Conservation (phyloP, 2,797 vertebrate species). For the Cottoperca gobio region DNA sequence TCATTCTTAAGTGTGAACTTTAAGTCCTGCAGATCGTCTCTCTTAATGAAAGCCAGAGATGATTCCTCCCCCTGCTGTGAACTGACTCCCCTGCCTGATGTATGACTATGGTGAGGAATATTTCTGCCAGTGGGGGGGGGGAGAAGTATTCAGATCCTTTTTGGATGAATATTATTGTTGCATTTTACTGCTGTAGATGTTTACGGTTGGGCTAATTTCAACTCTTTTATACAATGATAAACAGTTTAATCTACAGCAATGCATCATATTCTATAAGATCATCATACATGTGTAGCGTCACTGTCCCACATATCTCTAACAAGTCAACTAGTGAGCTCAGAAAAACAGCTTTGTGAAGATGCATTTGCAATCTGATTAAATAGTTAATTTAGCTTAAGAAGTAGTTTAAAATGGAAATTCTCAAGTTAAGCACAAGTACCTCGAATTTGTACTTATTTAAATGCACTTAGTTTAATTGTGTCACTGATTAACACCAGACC, state of each 20-base stretch:
- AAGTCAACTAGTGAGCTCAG: too few species aligned
- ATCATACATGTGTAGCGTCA: background rate
- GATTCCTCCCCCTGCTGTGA: constrained; percentile 32
- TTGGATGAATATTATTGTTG: background rate
- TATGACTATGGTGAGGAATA: constrained; percentile 47
- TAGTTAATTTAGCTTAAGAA: too few species aligned
- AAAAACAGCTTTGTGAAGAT: too few species aligned
- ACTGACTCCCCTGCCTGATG: background rate
- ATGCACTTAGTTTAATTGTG: too few species aligned
- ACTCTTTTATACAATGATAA: background rate
- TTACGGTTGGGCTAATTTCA: background rate
- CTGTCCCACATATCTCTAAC: too few species aligned
- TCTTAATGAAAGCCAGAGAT: background rate
- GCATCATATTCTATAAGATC: background rate
- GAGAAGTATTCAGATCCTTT: background rate
- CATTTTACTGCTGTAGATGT: background rate
- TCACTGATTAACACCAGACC: background rate
- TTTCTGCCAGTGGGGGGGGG: background rate
- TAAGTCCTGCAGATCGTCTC: background rate
- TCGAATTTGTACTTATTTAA: background rate
- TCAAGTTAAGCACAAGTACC: background rate
- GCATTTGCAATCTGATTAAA: background rate
- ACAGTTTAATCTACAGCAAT: background rate
- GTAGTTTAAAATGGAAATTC: too few species aligned
- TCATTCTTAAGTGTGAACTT: background rate